Base-by-base conservation (phyloP, 2,888 invertebrate genomes). In the Amblyjoppa fuscipennis region DNA sequence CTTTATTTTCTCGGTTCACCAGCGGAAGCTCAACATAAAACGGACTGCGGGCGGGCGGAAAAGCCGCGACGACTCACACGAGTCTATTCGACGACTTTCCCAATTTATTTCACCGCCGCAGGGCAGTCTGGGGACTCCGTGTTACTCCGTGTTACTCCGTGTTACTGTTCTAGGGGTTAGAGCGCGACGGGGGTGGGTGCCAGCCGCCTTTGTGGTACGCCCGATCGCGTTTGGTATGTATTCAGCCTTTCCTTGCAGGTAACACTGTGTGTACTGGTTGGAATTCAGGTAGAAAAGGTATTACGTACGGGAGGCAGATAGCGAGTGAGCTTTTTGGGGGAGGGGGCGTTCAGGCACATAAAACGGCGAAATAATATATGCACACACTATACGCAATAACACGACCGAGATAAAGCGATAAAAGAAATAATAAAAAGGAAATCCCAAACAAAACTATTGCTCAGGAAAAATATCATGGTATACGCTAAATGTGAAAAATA, bases 31-130 rank as follows among this genome's bases (percentile, higher is more conserved):
- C n/a, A 71, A 76, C 64, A 70, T 71, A 81, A 78, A 81, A 51
- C 20, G 49, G 61, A 59, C 28, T 71, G 73, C 51, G 41, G 73
- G 41, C 41, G 16, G 25, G 3, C 34, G 34, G n/a, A 53, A 69
- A 61, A 41, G 77, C 59, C 70, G 61, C 34, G 69, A 76, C 76
- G 81, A 51, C 28, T 78, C 82, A 59, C 79, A 68, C 75, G 68
- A 79, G 71, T 82, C 79, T 73, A 79, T 85, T 85, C 82, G 82
- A 80, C 85, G 75, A 75, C 66, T 82, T 76, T 75, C 75, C 79
- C 85, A 82, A 85, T 82, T 85, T 79, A 79, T 85, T 85, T 82
- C 79, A 76, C 76, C 75, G 79, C 79, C 85, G 64, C 75, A 66
- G 79, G 75, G n/a, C 34, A 75, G 41, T 76, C 70, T 51, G 49